Evolutionary conservation across 2,797 vertebrate species (phyloP).

Genomic region (Podargus strigoides): DNA sequence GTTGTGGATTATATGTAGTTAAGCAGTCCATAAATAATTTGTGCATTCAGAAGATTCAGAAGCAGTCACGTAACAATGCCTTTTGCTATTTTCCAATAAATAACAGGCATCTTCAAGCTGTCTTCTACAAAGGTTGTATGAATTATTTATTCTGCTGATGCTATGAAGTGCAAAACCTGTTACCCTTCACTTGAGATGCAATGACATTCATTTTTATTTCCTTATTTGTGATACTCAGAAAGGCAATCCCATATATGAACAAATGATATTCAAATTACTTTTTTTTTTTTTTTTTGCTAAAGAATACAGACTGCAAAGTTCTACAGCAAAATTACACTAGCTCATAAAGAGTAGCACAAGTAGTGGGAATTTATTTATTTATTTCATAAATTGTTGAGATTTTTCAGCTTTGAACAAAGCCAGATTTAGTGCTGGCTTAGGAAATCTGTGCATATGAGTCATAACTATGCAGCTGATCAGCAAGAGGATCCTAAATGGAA

Average conservation of each 20-base stretch:
- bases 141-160: neutral
- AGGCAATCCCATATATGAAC: neutral
- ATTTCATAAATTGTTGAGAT: neutral
- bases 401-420: neutral
- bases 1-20: neutral
- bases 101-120: neutral
- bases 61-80: neutral
- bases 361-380: neutral
- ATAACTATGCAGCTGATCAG: constrained; percentile 2
- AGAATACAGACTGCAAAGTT: neutral
- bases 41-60: neutral
- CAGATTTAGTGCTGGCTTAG: neutral
- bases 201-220: neutral
- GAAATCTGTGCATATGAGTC: neutral
- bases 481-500: neutral
- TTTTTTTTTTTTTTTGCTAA: neutral
- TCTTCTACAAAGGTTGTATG: neutral
- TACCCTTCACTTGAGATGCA: neutral
- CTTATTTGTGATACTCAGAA: neutral
- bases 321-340: neutral
- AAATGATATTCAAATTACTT: neutral
- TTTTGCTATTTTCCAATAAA: neutral
- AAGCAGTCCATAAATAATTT: neutral
- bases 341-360: neutral
- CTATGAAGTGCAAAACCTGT: neutral